Evolutionary conservation across 1,140 invertebrate genomes (phyloP).

Genomic region (Plutomurus gul): DNA sequence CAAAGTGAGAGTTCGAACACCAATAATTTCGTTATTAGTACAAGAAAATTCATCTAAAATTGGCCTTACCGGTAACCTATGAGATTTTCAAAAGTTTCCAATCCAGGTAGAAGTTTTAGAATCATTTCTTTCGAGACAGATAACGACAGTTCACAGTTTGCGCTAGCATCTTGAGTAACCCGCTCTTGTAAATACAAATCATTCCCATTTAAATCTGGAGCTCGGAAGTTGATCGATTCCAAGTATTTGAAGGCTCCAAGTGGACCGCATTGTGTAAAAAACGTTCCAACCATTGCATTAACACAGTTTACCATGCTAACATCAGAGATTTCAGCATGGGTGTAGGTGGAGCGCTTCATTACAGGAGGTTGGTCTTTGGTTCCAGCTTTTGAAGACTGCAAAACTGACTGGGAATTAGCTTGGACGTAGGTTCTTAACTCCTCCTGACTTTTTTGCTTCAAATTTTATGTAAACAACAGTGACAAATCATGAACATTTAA

Average conservation of each 20-base stretch:
- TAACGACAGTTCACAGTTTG: too few species aligned
- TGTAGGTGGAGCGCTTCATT: conserved; percentile 60
- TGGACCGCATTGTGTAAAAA: conserved; percentile 65
- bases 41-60: too few species aligned
- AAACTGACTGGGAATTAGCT: conserved; percentile 44
- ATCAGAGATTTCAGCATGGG: conserved; percentile 62
- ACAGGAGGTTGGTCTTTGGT: conserved; percentile 53
- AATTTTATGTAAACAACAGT: neutral
- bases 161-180: too few species aligned
- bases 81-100: too few species aligned
- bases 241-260: conserved; percentile 67
- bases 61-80: too few species aligned
- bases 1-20: too few species aligned
- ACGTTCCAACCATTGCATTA: conserved; percentile 82
- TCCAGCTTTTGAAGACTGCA: conserved; percentile 53
- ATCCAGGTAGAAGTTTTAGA: too few species aligned
- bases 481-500: too few species aligned
- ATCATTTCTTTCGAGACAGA: too few species aligned
- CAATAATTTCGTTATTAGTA: too few species aligned
- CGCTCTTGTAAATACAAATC: neutral
- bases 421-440: neutral
- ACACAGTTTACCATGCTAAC: conserved; percentile 79
- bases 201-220: neutral
- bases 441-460: neutral
- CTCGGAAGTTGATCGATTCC: conserved; percentile 70